phyloP scores from a whole-genome alignment of 64 coral and sea anemone genomes.

The Montipora efflorescens region DNA sequence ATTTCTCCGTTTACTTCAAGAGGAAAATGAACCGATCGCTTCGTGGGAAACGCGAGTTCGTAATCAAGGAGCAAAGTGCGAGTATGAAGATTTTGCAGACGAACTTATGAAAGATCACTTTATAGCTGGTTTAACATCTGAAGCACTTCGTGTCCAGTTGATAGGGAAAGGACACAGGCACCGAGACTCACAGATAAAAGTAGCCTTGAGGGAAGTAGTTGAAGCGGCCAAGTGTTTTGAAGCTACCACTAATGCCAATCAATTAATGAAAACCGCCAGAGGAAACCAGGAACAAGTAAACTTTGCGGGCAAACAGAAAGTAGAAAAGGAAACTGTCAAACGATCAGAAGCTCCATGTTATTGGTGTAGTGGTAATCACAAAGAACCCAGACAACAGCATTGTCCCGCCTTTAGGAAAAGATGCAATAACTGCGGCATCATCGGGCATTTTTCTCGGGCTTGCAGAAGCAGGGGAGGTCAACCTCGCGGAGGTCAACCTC shows the following conservation, averaged over 20 bases:
- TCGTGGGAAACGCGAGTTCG: conserved; percentile 59
- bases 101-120: conserved; percentile 36
- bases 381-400: conserved; percentile 51
- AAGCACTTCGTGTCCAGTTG: conserved; percentile 52
- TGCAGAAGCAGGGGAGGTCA: conserved; percentile 36
- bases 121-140: conserved; percentile 60
- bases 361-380: conserved; percentile 35
- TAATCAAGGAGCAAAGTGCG: conserved; percentile 60
- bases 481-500: no score
- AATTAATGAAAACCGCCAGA: neutral
- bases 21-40: conserved; percentile 45
- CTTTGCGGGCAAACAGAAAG: conserved; percentile 20
- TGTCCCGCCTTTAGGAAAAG: conserved; percentile 50
- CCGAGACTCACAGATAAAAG: conserved; percentile 34
- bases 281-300: neutral
- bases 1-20: conserved; percentile 43
- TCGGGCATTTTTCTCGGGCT: conserved; percentile 50
- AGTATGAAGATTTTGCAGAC: neutral
- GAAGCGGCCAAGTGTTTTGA: conserved; percentile 1
- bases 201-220: conserved; percentile 46
- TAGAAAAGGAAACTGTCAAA: conserved; percentile 4
- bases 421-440: conserved; percentile 54
- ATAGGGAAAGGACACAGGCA: conserved; percentile 61
- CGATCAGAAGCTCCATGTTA: conserved; percentile 26
- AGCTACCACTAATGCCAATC: neutral